phyloP scores from a whole-genome alignment of 1,140 invertebrate species.

The fruit fly (Drosophila melanogaster) region DNA sequence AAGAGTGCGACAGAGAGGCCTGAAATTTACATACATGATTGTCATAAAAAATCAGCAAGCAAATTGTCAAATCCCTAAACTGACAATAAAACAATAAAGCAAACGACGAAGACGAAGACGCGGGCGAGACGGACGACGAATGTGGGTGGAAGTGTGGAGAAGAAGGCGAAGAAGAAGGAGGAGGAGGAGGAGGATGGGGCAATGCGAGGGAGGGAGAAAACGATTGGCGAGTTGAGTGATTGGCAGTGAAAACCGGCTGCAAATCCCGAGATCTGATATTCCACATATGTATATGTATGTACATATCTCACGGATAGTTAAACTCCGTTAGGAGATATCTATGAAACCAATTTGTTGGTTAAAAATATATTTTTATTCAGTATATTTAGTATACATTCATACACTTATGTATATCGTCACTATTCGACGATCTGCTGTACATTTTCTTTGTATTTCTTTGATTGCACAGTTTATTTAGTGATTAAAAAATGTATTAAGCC shows the following conservation, averaged over 20 bases:
- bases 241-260: neutral
- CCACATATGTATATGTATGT: no score
- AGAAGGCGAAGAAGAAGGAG: neutral
- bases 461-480: neutral
- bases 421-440: no score
- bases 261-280: neutral
- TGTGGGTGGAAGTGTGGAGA: neutral
- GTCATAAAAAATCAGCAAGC: conserved; percentile 83
- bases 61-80: conserved; percentile 83
- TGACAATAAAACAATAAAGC: conserved; percentile 83
- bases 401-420: no score
- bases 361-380: neutral
- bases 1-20: conserved; percentile 20
- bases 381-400: no score
- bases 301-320: neutral
- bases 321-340: neutral
- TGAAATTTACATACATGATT: conserved; percentile 80
- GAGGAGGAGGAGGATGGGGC: neutral
- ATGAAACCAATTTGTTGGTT: neutral
- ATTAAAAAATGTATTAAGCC: no score
- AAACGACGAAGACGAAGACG: conserved; percentile 62
- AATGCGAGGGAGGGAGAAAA: neutral
- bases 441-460: neutral
- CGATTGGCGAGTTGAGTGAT: conserved; percentile 6
- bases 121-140: conserved; percentile 11